Evolutionary conservation across 2,888 invertebrate species (phyloP).

Genomic region (Ypsolopha scabrella): DNA sequence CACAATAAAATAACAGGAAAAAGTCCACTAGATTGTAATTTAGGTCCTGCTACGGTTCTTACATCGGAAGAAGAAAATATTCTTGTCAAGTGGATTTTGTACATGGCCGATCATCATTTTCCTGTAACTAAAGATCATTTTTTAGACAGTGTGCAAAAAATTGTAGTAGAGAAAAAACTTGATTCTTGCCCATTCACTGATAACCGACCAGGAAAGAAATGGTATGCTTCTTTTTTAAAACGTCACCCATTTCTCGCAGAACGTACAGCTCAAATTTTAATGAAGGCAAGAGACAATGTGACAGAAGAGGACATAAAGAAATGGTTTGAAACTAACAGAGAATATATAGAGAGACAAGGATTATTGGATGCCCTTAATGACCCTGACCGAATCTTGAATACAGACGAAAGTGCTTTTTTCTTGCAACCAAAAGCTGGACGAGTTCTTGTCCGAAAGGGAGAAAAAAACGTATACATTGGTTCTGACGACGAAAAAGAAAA

Average conservation of each 20-base stretch:
- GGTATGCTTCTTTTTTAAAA: constrained; percentile 25
- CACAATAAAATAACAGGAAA: too few species aligned
- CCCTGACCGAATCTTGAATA: constrained; percentile 23
- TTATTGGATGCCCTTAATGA: constrained; percentile 17
- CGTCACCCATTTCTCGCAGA: constrained; percentile 22
- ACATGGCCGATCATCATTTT: too few species aligned
- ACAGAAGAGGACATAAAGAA: constrained; percentile 18
- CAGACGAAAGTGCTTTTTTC: constrained; percentile 34
- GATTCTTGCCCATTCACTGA: constrained; percentile 15
- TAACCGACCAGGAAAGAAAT: constrained; percentile 25
- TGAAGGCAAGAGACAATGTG: constrained; percentile 19
- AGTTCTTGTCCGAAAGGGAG: constrained; percentile 10
- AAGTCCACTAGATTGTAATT: too few species aligned
- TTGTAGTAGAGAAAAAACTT: too few species aligned
- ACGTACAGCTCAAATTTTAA: constrained; percentile 21
- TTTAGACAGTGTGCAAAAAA: too few species aligned
- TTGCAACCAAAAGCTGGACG: constrained; percentile 25
- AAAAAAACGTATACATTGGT: too few species aligned
- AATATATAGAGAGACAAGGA: constrained; percentile 17
- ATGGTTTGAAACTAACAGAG: constrained; percentile 23
- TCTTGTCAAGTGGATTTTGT: too few species aligned
- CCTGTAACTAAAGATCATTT: too few species aligned
- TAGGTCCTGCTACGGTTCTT: too few species aligned
- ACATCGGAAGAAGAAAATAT: too few species aligned
- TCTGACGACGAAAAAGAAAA: too few species aligned